These are phyloP conservation scores for Ctenosaura bakeri DNA, from an alignment of 2,797 vertebrate species.

Conservation along the genomic window DNA sequence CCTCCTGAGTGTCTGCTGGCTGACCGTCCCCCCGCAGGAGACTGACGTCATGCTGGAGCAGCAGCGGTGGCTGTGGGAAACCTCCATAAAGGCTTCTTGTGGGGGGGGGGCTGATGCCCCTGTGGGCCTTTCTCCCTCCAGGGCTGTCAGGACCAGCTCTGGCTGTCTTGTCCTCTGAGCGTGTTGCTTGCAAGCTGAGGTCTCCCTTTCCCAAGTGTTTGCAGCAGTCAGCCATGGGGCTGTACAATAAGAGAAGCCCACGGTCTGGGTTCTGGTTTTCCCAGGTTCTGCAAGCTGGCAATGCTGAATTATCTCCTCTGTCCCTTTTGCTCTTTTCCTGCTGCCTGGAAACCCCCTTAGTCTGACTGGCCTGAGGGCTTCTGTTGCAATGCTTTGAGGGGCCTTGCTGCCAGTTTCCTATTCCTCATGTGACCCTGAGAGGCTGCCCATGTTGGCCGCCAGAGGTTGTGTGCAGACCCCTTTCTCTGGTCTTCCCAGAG, in stretches of 20 bases:
- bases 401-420: neutral
- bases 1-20: neutral
- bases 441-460: neutral
- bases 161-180: too few relatives aligned
- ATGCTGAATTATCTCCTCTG: neutral
- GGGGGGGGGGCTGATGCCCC: neutral
- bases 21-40: neutral
- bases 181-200: neutral
- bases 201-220: too few relatives aligned
- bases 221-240: too few relatives aligned
- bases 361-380: neutral
- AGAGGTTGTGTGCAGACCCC: neutral
- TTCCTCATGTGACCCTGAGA: neutral
- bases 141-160: neutral
- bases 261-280: too few relatives aligned
- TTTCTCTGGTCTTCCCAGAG: neutral
- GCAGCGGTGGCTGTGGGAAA: conserved; percentile 59
- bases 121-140: neutral
- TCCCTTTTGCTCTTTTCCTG: neutral
- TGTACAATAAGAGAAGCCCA: neutral
- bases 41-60: neutral
- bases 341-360: neutral
- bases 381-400: neutral
- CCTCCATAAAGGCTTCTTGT: conserved; percentile 32
- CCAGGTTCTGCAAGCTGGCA: neutral